Base-by-base conservation (phyloP, 1,140 invertebrate genomes). In the Caenorhabditis elegans region DNA sequence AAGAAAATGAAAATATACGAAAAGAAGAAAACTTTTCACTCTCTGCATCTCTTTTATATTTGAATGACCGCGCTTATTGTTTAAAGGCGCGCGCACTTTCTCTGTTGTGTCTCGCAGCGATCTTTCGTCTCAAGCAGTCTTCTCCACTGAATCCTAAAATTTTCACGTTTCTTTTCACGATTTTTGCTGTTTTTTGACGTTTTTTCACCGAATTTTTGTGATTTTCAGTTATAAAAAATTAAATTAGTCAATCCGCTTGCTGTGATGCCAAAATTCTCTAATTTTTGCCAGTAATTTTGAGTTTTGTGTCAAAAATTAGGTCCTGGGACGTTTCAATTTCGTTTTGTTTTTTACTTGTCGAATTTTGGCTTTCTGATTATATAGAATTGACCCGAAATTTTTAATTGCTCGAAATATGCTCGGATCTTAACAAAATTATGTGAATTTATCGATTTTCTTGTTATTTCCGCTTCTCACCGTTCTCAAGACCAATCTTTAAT, bases 101-200 rank as follows among this genome's bases (percentile, higher is more conserved):
- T 24, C 34, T 13, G 31, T 8, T n/a, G 31, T 31, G 60, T 70
- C 60, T 70, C 60, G 60, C 60, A 15, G 10, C 60, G 60, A 39
- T 19, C n/a, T 19, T 11, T 39, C 2, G n/a, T 19, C 34, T 39
- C n/a, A 5, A n/a, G n/a, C 31, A 19, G 34, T n/a, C 19, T 39
- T 70, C 34, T 39, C 60, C 17, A 22, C 60, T 17, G 34, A 70
- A 70, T 70, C 60, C 60, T 70, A 70, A 70, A 70, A 70, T 70
- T 70, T 70, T 70, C 28, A 65, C 34, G 34, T 70, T 39, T 70
- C 31, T 70, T 70, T 70, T 70, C 13, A 19, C 34, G 34, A 39
- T 70, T 70, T 70, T 70, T 39, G 2, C 10, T 11, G 60, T 36
- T 70, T 70, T 70, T 70, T 1, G 6, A 10, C 39, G 60, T 43